Evolutionary conservation across 1,140 invertebrate species (phyloP).

Genomic region (Polypedilum pembai): DNA sequence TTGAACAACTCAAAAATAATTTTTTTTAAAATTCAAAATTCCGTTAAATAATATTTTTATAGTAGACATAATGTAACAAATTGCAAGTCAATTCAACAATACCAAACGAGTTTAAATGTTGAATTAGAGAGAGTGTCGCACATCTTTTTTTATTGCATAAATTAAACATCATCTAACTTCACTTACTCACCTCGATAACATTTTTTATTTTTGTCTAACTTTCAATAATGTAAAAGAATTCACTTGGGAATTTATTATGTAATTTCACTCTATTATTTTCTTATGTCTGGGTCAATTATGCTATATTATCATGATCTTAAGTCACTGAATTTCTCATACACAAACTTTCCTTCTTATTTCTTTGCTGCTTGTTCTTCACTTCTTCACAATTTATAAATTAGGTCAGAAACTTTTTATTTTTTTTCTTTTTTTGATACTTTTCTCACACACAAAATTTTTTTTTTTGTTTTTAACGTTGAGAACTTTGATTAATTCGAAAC

Average conservation of each 20-base stretch:
- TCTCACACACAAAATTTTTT: constrained; percentile 6
- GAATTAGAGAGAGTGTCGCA: too few species aligned
- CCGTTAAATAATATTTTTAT: too few species aligned
- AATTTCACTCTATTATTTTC: background rate
- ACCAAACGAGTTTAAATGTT: too few species aligned
- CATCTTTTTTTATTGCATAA: too few species aligned
- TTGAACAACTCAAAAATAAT: too few species aligned
- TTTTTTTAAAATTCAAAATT: too few species aligned
- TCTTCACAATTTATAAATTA: background rate
- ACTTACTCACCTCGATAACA: constrained; percentile 9
- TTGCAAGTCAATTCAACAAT: too few species aligned
- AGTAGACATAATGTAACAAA: too few species aligned
- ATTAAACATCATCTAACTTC: background rate
- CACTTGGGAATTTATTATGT: constrained; percentile 7
- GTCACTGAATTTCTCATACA: background rate
- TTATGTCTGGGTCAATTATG: constrained; percentile 8
- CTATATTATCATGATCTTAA: background rate
- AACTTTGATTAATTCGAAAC: background rate
- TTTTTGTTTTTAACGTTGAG: too few species aligned
- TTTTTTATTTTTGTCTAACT: background rate
- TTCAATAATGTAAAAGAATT: constrained; percentile 2
- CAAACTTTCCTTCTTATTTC: background rate
- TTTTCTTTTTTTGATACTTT: background rate
- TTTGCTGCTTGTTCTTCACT: background rate
- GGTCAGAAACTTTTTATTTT: background rate